A percentile compares a stretch with the other conserved stretches of the same genome.
Conservation (phyloP, 37 sponge, comb jelly and placozoan species). For the Sycon ciliatum region DNA sequence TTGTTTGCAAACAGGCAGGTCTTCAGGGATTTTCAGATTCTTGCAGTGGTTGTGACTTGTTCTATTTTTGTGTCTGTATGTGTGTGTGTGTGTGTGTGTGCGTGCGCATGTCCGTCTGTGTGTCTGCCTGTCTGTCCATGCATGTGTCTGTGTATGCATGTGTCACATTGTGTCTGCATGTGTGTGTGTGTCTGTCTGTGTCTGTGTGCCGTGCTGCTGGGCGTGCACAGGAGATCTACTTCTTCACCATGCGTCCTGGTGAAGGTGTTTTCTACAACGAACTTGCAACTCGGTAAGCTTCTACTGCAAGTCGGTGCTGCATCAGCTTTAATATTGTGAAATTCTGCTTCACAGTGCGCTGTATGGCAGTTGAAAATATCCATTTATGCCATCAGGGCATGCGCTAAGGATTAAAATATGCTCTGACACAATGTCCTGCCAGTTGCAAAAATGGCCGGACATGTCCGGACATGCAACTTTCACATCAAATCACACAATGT, state of each 20-base stretch:
- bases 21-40: too few species aligned
- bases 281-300: constrained; percentile 69
- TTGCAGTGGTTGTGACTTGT: too few species aligned
- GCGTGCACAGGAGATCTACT: constrained; percentile 70
- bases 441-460: too few species aligned
- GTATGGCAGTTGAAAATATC: too few species aligned
- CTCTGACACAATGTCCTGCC: too few species aligned
- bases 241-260: constrained; percentile 65
- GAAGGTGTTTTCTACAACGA: constrained; percentile 94
- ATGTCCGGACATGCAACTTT: too few species aligned
- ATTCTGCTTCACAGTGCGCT: too few species aligned
- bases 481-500: too few species aligned
- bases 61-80: not conserved
- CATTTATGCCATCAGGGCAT: too few species aligned
- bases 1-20: too few species aligned
- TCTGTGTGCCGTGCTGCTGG: not conserved
- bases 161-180: not conserved
- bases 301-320: not conserved
- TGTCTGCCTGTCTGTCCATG: constrained; percentile 12
- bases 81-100: constrained; percentile 11
- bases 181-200: not conserved
- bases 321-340: too few species aligned
- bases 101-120: not conserved
- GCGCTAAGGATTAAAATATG: too few species aligned
- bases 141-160: not conserved